Conservation (phyloP, 1,140 invertebrate species). For the Drosophila bocki region DNA sequence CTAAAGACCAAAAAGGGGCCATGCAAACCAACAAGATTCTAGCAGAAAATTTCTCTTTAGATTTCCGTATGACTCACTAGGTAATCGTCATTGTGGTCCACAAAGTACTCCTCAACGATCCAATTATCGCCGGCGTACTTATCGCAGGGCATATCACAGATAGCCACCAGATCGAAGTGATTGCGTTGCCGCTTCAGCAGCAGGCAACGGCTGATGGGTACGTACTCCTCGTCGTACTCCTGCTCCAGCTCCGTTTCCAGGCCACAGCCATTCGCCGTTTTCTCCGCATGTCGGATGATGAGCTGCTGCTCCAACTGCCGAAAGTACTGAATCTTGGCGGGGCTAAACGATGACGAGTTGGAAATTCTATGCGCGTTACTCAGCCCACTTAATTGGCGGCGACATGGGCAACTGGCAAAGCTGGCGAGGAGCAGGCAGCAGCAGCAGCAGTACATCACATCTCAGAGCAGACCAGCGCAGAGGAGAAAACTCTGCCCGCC, state of each 20-base stretch:
- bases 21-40: constrained; percentile 25
- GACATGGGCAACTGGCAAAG: constrained; percentile 54
- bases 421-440: constrained; percentile 41
- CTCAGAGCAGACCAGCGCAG: constrained; percentile 17
- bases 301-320: constrained; percentile 65
- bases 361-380: constrained; percentile 50
- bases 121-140: constrained; percentile 73
- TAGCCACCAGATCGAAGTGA: constrained; percentile 77
- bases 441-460: constrained; percentile 20
- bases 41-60: constrained; percentile 16
- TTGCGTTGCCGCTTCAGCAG: constrained; percentile 70
- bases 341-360: constrained; percentile 13
- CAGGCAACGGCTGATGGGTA: constrained; percentile 52
- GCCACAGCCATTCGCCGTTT: constrained; percentile 25
- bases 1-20: neutral
- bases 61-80: constrained; percentile 65
- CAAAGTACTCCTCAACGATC: constrained; percentile 79
- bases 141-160: constrained; percentile 69
- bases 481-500: constrained; percentile 36
- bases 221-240: constrained; percentile 15
- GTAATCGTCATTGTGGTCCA: constrained; percentile 76
- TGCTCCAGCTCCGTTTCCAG: constrained; percentile 27
- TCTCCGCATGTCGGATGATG: constrained; percentile 51
- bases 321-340: constrained; percentile 80
- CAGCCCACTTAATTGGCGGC: constrained; percentile 59